phyloP scores from a whole-genome alignment of 35 echinoderm and acorn worm genomes.

The Apostichopus californicus region DNA sequence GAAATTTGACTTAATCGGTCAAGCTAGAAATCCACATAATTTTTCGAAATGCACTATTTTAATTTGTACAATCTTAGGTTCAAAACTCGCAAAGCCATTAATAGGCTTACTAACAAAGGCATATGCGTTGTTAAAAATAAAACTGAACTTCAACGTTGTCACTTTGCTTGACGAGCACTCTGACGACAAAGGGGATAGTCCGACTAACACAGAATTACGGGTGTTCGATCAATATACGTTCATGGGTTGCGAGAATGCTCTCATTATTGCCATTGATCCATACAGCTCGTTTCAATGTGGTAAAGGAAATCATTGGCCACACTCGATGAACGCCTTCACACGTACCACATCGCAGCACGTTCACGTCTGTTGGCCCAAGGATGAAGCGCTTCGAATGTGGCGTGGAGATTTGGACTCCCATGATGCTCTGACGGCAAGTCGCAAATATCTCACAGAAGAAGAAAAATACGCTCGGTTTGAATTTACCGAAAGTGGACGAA shows the following conservation, averaged over 20 bases:
- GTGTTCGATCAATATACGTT: conserved; percentile 22
- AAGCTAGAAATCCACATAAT: background rate
- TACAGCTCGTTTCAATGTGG: conserved; percentile 25
- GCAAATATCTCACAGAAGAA: background rate
- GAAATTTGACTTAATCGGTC: background rate
- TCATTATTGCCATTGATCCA: conserved; percentile 18
- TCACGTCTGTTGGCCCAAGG: background rate
- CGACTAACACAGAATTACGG: background rate
- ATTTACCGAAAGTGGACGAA: background rate
- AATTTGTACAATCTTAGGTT: background rate
- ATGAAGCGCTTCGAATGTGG: background rate
- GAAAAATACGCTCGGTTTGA: background rate
- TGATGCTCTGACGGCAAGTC: background rate
- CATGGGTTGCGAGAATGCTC: conserved; percentile 14
- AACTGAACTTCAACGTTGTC: background rate
- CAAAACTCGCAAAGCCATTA: background rate
- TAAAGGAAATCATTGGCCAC: conserved; percentile 21
- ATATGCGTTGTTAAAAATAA: background rate
- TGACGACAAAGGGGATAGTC: background rate
- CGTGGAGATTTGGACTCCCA: conserved; percentile 11
- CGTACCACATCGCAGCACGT: conserved; percentile 6
- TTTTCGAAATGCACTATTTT: background rate
- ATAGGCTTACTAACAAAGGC: background rate
- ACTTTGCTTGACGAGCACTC: background rate
- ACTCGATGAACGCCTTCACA: conserved; percentile 15